Evolutionary conservation across 2,888 invertebrate genomes (phyloP), one percentile per base, ranked within the genome.

Genomic region (Euclidia mi): DNA sequence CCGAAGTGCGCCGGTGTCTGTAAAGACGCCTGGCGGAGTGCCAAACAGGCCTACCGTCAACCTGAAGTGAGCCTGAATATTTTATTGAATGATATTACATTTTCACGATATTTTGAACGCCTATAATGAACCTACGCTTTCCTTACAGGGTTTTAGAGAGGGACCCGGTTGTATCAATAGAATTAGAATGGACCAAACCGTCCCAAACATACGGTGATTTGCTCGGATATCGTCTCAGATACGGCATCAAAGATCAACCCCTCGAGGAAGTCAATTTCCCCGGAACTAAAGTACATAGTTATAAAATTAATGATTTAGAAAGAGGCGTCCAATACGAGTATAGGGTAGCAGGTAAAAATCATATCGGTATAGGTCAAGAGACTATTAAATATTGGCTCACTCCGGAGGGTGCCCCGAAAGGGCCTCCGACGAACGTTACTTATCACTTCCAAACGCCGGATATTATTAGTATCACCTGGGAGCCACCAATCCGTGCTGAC

Each of bases 281-380:
- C 58, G 96, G 96, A 65, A 95, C 96, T 0, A 96, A 96, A 82
- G 95, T 96, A 44, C 96, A 95, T 41, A 96, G 95, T 3, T 96
- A 97, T 80, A 96, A 96, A 76, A 96, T 98, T 60, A 96, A 95
- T 71, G 97, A 98, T 83, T 93, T 98, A 43, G 99, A 99, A 89
- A 96, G 98, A 65, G 99, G 99, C 0, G 98, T 98, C 0, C 97
- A 98, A 76, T 99, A 99, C 90, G 99, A 99, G 90, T 99, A 99
- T 87, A 95, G 99, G 65, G 96, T 99, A n/a, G 97, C 99, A 9
- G 99, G 99, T 3, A 97, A 97, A 87, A 99, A 99, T 91, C 96
- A 97, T 71, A 98, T 99, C 48, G 99, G 99, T 49, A 97, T 97
- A 78, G 99, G 99, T 4, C 98, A 99, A 88, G 99, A 99, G 86